Evolutionary conservation across 2,888 invertebrate genomes (phyloP), one percentile per base, ranked within the genome.

Genomic region (Esperia sulphurella): DNA sequence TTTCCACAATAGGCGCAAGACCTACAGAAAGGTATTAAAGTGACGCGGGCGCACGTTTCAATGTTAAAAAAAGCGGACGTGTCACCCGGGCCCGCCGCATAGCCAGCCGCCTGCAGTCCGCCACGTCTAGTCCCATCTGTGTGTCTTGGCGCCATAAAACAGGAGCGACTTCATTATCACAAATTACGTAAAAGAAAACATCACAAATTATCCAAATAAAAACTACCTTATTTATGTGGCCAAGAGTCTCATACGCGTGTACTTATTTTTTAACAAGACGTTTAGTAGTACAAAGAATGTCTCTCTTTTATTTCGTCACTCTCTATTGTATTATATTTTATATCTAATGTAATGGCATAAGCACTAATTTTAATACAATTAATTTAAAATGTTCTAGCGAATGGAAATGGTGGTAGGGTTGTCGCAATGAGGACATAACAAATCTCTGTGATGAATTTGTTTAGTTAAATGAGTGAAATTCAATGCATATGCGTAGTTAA

Each of bases 271-370:
- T 72, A 76, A 42, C 66, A 78, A 79, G 70, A 73, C 73, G 74
- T 78, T 83, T 85, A 85, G 85, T 84, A 86, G 86, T 87, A 83
- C 84, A 87, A 87, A 85, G 65, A 72, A 80, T 78, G 86, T 89
- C 89, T 89, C 89, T 89, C 88, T 89, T 76, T 80, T 74, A 79
- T 77, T 79, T 83, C 74, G 79, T 79, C 79, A 86, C 89, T 87
- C 87, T 89, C 88, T 89, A 86, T 75, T 82, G 79, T 84, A 82
- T 79, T 77, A 71, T 75, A 68, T 12, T 37, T 10, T 77, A 71
- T 75, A 68, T 71, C 66, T 75, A 71, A 71, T 73, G 65, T 77
- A 62, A 65, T 64, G 61, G 52, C 54, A 57, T 83, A 80, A 76
- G 74, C 75, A 76, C 69, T 76, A 73, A 75, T 61, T 63, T 75